Evolutionary conservation across 2,888 invertebrate species (phyloP), one percentile per base, ranked within the genome.

Genomic region (Drosophila leonis): DNA sequence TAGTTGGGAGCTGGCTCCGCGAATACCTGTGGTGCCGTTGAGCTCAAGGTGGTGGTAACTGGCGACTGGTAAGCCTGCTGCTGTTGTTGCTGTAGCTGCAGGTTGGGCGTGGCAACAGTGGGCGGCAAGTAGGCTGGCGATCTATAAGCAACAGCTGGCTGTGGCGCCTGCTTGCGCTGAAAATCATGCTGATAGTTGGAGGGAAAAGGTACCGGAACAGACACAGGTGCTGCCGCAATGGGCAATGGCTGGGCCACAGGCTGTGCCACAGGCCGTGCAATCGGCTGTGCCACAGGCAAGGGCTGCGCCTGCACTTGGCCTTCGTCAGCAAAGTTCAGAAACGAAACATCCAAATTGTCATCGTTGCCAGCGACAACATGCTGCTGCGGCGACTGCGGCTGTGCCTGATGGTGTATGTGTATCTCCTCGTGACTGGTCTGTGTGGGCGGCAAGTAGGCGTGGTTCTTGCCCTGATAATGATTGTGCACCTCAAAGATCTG

Each of bases 401-500:
- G 69, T 4, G 66, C 29, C 37, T 86, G 78, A 29, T 79, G 70
- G 55, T 84, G 79, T 48, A 82, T 78, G 49, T 77, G 88, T 18
- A 82, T 82, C 57, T 90, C 78, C 57, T 80, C 66, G 54, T 64
- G 77, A 0, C 46, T 66, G 10, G 52, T 27, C 15, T 55, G 78
- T 12, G 73, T 35, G 20, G 84, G 79, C 15, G 82, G 83, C 66
- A 88, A 24, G 37, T 86, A 83, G 24, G 63, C 72, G 27, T 69
- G 51, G 12, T 33, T 60, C 51, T 78, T 71, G 64, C 62, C 75
- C 33, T 75, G 70, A 37, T 83, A 83, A 8, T 84, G 82, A 62
- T 87, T 91, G 73, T 91, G 91, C 59, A 91, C 90, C 75, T 91
- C 87, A 18, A 88, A 91, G 39, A 88, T 80, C 60, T 91, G 83